These are phyloP conservation scores for Nemoura dubitans DNA, from an alignment of 2,888 invertebrate genomes.

Conservation along the genomic window DNA sequence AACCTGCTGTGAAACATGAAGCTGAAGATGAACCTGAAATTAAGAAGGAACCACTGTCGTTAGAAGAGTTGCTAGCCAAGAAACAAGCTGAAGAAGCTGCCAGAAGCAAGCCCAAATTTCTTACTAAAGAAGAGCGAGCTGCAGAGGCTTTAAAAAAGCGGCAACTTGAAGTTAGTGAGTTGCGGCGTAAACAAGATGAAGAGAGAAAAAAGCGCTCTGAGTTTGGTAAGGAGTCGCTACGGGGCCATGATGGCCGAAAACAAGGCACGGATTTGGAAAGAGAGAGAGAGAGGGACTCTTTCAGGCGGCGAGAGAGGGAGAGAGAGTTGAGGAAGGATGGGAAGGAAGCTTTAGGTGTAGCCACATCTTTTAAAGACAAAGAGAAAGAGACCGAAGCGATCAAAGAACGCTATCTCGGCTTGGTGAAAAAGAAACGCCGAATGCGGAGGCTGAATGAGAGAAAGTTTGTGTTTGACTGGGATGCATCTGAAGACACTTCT, in stretches of 20 bases:
- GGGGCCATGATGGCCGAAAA: constrained; percentile 41
- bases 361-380: constrained; percentile 74
- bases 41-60: constrained; percentile 88
- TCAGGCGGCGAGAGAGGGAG: constrained; percentile 47
- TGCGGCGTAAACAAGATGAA: constrained; percentile 76
- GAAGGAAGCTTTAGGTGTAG: constrained; percentile 48
- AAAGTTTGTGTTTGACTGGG: constrained; percentile 99
- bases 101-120: constrained; percentile 94
- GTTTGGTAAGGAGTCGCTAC: constrained; percentile 58
- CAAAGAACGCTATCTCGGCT: constrained; percentile 92
- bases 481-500: constrained; percentile 98
- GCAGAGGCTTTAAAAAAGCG: constrained; percentile 88
- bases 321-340: constrained; percentile 54
- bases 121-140: constrained; percentile 95
- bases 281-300: constrained; percentile 58
- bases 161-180: constrained; percentile 86
- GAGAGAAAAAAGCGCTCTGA: constrained; percentile 70
- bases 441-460: constrained; percentile 95
- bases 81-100: constrained; percentile 97
- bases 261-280: constrained; percentile 50
- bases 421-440: constrained; percentile 92
- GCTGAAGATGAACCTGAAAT: constrained; percentile 62
- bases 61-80: constrained; percentile 94
- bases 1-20: constrained; percentile 53
- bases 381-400: constrained; percentile 95